Percentiles rank a stretch among this genome's conserved stretches.
Evolutionary conservation across 2,797 vertebrate species (phyloP).

Genomic region (Lepus townsendii): DNA sequence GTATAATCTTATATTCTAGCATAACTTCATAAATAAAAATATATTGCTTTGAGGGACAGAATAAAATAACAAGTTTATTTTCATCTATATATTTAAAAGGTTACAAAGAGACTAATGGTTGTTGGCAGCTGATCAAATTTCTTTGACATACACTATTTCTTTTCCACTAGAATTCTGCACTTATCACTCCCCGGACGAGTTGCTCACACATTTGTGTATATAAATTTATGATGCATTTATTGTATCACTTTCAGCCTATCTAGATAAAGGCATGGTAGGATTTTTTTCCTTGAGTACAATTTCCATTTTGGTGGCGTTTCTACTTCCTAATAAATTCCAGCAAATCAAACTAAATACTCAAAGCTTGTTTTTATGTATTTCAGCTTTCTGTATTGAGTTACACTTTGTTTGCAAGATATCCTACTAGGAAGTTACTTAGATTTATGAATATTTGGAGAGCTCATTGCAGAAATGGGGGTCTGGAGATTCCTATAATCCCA

Average conservation of each 20-base stretch:
- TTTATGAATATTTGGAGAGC: slow-evolving; percentile 69
- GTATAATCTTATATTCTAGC: slow-evolving; percentile 81
- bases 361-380: slow-evolving; percentile 82
- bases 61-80: slow-evolving; percentile 83
- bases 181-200: slow-evolving; percentile 82
- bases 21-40: slow-evolving; percentile 84
- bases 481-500: slow-evolving; percentile 42
- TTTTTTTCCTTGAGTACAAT: slow-evolving; percentile 83
- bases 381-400: slow-evolving; percentile 64
- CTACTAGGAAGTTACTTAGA: slow-evolving; percentile 71
- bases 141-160: slow-evolving; percentile 86
- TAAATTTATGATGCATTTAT: slow-evolving; percentile 87
- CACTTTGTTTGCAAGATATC: slow-evolving; percentile 66
- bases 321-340: slow-evolving; percentile 89
- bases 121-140: slow-evolving; percentile 84
- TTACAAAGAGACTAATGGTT: slow-evolving; percentile 83
- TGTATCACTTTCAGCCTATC: slow-evolving; percentile 87
- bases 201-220: slow-evolving; percentile 82
- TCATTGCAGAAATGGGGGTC: slow-evolving; percentile 42
- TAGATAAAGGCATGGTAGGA: slow-evolving; percentile 82
- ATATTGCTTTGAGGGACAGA: slow-evolving; percentile 80
- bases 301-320: slow-evolving; percentile 89
- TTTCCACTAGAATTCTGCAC: slow-evolving; percentile 84
- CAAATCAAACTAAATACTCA: slow-evolving; percentile 81
- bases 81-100: slow-evolving; percentile 83